These are phyloP conservation scores for Nomada fabriciana DNA, from an alignment of 2,888 invertebrate genomes.

Conservation along the genomic window DNA sequence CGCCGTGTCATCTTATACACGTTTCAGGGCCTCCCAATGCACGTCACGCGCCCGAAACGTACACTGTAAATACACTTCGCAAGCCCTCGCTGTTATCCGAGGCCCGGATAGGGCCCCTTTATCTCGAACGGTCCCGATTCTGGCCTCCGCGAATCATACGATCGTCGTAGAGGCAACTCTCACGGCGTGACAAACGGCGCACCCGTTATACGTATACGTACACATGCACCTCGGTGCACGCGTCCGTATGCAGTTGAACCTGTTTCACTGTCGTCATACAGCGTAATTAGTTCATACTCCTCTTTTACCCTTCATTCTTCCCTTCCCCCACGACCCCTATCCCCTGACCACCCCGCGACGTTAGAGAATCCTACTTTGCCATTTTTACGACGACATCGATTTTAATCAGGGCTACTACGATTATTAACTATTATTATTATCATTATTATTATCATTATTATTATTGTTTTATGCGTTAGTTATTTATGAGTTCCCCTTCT, in stretches of 20 bases:
- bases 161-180: neutral
- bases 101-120: constrained; percentile 58
- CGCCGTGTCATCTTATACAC: constrained; percentile 50
- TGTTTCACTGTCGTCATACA: neutral
- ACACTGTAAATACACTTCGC: constrained; percentile 78
- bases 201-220: constrained; percentile 4
- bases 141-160: constrained; percentile 50
- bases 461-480: constrained; percentile 72
- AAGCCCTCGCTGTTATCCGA: constrained; percentile 52
- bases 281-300: neutral
- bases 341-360: constrained; percentile 10
- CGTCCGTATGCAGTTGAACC: neutral
- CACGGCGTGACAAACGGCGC: neutral
- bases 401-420: constrained; percentile 70
- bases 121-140: constrained; percentile 56
- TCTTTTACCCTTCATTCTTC: neutral
- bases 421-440: constrained; percentile 23
- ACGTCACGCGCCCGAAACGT: constrained; percentile 36
- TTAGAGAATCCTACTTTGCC: constrained; percentile 60
- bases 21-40: constrained; percentile 11
- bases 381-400: constrained; percentile 72
- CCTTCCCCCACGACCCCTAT: constrained; percentile 12
- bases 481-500: constrained; percentile 74
- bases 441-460: constrained; percentile 44
- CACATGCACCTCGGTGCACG: neutral